Base-by-base conservation (phyloP, 2,888 invertebrate genomes). In the Polymixis lichenea region DNA sequence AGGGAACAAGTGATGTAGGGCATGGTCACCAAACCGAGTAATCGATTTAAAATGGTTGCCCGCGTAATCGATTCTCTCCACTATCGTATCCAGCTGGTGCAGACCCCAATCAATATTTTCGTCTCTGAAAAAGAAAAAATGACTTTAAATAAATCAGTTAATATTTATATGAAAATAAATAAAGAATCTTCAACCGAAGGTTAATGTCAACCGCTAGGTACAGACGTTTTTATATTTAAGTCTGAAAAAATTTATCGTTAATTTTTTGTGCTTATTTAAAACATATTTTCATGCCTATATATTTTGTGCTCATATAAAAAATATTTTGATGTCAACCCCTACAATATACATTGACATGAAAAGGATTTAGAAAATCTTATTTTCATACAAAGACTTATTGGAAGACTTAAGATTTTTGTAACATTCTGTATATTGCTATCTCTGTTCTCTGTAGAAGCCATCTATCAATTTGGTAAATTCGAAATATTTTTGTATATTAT, bases 1-100 rank as follows among this genome's bases (percentile, higher is more conserved):
- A 0, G 98, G 98, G 87, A 98, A 98, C 32, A 98, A 94, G 93
- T 98, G 98, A 92, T 98, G 98, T 3, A 98, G 94, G 0, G 97
- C 97, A 90, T 98, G 98, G 78, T 98, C 97, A 0, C 98, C 98
- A 88, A 98, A 98, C 79, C 97, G 97, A 0, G 98, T 98, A 72
- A 98, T 91, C 0, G 97, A 97, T 80, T 98, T 94, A 90, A 98
- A 97, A 80, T 97, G 97, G 61, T 97, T 90, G 22, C 97, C 97
- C 17, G 97, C 97, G 78, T 98, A 95, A 82, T 98, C 98, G 32
- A 97, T 95, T 81, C 98, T 97, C 90, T 98, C 98, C 51, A 98
- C 97, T 0, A 98, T 97, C 0, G 98, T 97, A 89, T 98, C 98
- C 82, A 98, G 88, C 92, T 98, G 98, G 88, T 97, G 97, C 0